Evolutionary conservation across 2,888 invertebrate genomes (phyloP).

Genomic region (Sinodicranocentrus sp.): DNA sequence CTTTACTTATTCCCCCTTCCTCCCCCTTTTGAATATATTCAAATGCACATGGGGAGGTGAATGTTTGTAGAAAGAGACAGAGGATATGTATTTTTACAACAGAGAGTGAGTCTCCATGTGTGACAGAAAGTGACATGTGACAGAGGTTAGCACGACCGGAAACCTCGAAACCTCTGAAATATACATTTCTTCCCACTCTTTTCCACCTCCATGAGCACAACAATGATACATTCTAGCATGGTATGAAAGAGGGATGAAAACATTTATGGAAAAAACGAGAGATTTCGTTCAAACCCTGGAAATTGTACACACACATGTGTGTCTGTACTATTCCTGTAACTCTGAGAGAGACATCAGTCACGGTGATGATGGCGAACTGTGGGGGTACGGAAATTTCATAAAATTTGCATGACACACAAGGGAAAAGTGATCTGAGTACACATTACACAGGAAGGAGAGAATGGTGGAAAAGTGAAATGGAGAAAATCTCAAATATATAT

Average conservation of each 20-base stretch:
- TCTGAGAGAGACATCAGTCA: conserved; percentile 21
- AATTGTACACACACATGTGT: no score
- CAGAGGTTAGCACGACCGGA: conserved; percentile 23
- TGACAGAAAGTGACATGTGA: conserved; percentile 48
- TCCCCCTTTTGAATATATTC: neutral
- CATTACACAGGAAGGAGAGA: neutral
- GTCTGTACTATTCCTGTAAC: no score
- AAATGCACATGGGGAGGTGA: no score
- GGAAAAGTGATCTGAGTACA: conserved; percentile 30
- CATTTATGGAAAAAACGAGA: neutral
- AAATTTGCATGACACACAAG: conserved; percentile 64
- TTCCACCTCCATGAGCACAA: neutral
- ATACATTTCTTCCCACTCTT: no score
- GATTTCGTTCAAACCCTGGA: no score
- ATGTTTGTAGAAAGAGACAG: conserved; percentile 10
- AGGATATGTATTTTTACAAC: neutral
- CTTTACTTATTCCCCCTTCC: conserved; percentile 1
- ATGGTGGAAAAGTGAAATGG: conserved; percentile 14
- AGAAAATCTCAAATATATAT: conserved; percentile 1
- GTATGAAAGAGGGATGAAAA: conserved; percentile 8
- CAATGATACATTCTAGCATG: conserved; percentile 4
- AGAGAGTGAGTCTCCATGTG: conserved; percentile 2
- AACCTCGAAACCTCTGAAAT: no score
- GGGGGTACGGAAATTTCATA: conserved; percentile 61
- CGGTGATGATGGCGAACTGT: conserved; percentile 27